These are phyloP conservation scores for Sinocyclocheilus grahami DNA, from an alignment of 2,113 vertebrate species.

Conservation along the genomic window DNA sequence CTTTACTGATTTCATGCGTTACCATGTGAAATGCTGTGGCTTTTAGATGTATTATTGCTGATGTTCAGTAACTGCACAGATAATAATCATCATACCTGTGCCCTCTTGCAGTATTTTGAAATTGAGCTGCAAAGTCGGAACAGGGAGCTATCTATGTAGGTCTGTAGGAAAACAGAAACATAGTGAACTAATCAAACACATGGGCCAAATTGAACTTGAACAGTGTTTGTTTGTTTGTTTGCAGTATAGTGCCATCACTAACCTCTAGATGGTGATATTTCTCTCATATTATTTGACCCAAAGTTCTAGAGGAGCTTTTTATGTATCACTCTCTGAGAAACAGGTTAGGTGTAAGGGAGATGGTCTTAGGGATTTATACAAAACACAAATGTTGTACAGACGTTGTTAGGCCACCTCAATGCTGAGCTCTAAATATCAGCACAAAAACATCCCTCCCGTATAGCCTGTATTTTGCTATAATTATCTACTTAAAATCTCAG, in stretches of 20 bases:
- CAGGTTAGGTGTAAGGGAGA: background rate
- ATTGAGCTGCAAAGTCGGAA: background rate
- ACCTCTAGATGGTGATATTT: slow-evolving; percentile 24
- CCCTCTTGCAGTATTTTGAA: background rate
- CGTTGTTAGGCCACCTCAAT: background rate
- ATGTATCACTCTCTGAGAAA: background rate
- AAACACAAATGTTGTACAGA: background rate
- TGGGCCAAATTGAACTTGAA: background rate
- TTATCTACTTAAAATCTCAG: background rate
- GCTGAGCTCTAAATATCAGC: background rate
- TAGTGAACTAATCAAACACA: background rate
- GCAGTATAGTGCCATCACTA: background rate
- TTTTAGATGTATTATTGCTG: background rate
- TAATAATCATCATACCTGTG: background rate
- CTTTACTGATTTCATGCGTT: background rate
- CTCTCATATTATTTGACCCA: background rate
- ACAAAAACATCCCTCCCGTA: background rate
- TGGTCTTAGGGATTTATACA: background rate
- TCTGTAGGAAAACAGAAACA: background rate
- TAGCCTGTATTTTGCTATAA: background rate
- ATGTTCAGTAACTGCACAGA: background rate
- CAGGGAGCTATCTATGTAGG: background rate
- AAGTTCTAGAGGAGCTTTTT: background rate
- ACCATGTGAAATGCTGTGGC: background rate
- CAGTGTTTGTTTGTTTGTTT: background rate